These are phyloP conservation scores for Dinoponera quadriceps DNA, from an alignment of 1,140 invertebrate genomes.

Conservation along the genomic window DNA sequence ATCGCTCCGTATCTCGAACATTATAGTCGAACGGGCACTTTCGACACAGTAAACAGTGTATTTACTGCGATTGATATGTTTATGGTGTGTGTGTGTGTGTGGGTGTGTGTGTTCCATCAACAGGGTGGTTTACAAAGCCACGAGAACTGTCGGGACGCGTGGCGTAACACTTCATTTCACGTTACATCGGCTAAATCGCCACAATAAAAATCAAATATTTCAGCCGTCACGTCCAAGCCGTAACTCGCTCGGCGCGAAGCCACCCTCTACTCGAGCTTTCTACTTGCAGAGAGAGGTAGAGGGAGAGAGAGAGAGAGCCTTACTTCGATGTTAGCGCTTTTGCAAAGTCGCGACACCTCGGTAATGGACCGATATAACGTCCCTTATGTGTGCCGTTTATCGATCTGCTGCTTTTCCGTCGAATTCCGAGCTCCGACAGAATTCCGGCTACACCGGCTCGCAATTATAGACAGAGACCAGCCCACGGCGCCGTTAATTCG, in stretches of 20 bases:
- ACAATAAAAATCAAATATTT: slow-evolving; percentile 58
- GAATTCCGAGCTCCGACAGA: not conserved
- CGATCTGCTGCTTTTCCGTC: not conserved
- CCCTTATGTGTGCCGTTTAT: slow-evolving; percentile 2
- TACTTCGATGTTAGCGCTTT: not conserved
- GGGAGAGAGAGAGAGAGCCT: not conserved
- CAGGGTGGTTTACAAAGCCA: slow-evolving; percentile 42
- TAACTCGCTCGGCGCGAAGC: slow-evolving; percentile 3
- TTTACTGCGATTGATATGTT: slow-evolving; percentile 35
- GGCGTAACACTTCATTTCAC: slow-evolving; percentile 18
- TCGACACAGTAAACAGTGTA: not conserved
- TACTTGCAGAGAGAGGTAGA: too few species aligned
- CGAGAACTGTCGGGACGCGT: slow-evolving; percentile 14
- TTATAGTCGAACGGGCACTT: not conserved
- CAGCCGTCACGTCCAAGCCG: slow-evolving; percentile 35
- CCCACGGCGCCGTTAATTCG: too few species aligned
- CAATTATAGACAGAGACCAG: too few species aligned
- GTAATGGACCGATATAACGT: slow-evolving; percentile 20
- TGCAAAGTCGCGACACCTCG: slow-evolving; percentile 13
- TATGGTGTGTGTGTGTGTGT: too few species aligned
- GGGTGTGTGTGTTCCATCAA: not conserved
- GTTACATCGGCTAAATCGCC: slow-evolving; percentile 31
- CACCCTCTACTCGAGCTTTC: not conserved
- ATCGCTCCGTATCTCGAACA: not conserved
- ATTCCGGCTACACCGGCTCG: too few species aligned